Base-by-base conservation (phyloP, 1,140 invertebrate genomes). In the Lepeophtheirus salmonis region DNA sequence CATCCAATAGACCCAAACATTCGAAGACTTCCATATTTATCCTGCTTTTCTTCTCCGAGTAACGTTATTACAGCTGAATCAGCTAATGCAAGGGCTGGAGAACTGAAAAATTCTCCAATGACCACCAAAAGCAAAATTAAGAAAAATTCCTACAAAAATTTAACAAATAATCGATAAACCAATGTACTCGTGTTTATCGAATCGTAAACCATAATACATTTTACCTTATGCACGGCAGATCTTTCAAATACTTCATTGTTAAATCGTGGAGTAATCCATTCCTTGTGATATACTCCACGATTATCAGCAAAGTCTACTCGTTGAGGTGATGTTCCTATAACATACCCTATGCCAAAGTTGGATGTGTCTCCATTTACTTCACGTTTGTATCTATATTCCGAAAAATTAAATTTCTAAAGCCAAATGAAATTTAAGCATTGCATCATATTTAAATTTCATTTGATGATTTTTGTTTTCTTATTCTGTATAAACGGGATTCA, bases 1-100 rank as follows among this genome's bases (percentile, higher is more conserved):
- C 92, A 97, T 18, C 95, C 95, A 51, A 97, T 73, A 23, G 91
- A 97, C 0, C 95, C 95, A 69, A 97, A 97, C 89, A 99, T 96
- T 64, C 94, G 79, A 72, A 97, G 92, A 64, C 91, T 84, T 0
- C 92, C 92, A 69, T 97, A 97, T 65, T 83, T 80, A 62, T 77
- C 75, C 65, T 88, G 87, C 25, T 90, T 87, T 72, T 89, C 84
- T 70, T 94, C 89, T 0, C 86, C 88, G 0, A 96, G 76, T 58
- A 92, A 77, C 1, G 84, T 87, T 30, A 67, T 41, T 0, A 94
- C 90, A 1, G 87, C 89, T 0, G 86, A 89, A 70, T 95, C 90
- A 0, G 92, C 94, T n/a, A 98, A 74, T 0, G 92, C 94, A 30
- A 98, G 89, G 16, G 94, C 90, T 1, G 95, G 95, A 1, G 92